Evolutionary conservation across 2,888 invertebrate species (phyloP).

Genomic region (Pediacus dermestoides): DNA sequence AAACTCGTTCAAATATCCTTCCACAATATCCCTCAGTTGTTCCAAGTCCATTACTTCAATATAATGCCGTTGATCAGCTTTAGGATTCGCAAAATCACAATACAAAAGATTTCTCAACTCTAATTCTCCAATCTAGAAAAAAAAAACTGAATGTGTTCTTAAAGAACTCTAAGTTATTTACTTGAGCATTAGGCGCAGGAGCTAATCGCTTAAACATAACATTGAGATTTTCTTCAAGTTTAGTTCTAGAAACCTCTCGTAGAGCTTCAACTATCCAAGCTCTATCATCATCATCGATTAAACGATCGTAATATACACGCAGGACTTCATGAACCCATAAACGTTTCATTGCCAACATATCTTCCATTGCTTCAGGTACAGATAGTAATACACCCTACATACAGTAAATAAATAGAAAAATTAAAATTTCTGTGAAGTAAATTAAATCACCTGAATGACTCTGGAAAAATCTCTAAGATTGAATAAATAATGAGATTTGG

Average conservation of each 20-base stretch:
- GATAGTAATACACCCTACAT: constrained; percentile 82
- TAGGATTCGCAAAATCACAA: constrained; percentile 94
- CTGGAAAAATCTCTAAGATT: constrained; percentile 91
- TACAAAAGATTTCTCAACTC: constrained; percentile 84
- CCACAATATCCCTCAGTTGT: constrained; percentile 75
- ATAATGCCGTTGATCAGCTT: constrained; percentile 84
- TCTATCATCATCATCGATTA: constrained; percentile 80
- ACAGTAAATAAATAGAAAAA: constrained; percentile 9
- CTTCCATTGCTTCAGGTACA: constrained; percentile 88
- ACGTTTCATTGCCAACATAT: constrained; percentile 79
- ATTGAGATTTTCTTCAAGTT: constrained; percentile 67
- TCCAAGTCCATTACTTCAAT: constrained; percentile 84
- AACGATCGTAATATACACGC: constrained; percentile 88
- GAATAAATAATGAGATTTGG: constrained; percentile 92
- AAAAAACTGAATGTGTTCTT: background rate
- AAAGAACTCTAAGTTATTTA: constrained; percentile 16
- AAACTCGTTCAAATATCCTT: constrained; percentile 84
- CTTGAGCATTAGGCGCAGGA: constrained; percentile 29
- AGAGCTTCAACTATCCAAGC: constrained; percentile 75
- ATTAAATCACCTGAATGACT: constrained; percentile 74
- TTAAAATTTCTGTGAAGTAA: constrained; percentile 5
- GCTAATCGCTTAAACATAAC: constrained; percentile 67
- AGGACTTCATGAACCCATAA: constrained; percentile 93
- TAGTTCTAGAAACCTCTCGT: constrained; percentile 56
- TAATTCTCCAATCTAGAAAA: constrained; percentile 65